These are phyloP conservation scores for Nothobranchius kuhntae DNA, from an alignment of 2,113 vertebrate species.

Conservation along the genomic window DNA sequence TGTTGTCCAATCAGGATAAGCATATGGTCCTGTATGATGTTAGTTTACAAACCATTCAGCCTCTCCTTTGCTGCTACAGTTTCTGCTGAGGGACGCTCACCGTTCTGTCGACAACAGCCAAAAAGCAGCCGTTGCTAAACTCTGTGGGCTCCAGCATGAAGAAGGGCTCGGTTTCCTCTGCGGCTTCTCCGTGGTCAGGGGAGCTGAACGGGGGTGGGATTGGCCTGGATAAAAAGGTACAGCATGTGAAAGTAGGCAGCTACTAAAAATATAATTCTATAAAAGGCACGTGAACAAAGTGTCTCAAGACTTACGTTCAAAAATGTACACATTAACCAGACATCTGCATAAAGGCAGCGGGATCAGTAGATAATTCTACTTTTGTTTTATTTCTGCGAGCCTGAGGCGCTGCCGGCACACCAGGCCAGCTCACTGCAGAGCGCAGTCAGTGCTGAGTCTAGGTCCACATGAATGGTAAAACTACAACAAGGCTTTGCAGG, in stretches of 20 bases:
- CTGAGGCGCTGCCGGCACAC: slow-evolving; percentile 30
- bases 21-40: background rate
- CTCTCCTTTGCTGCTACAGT: background rate
- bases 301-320: background rate
- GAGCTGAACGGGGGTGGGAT: slow-evolving; percentile 67
- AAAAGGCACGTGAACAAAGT: background rate
- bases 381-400: slow-evolving; percentile 47
- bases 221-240: slow-evolving; percentile 67
- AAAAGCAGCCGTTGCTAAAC: slow-evolving; percentile 86
- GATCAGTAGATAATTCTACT: slow-evolving; percentile 17
- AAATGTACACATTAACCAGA: slow-evolving; percentile 10
- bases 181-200: slow-evolving; percentile 34
- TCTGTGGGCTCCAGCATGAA: slow-evolving; percentile 85
- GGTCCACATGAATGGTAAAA: slow-evolving; percentile 10
- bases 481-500: slow-evolving; percentile 19
- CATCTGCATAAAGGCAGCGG: slow-evolving; percentile 22
- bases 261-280: background rate
- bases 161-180: slow-evolving; percentile 65
- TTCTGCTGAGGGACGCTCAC: slow-evolving; percentile 65
- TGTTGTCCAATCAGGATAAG: background rate
- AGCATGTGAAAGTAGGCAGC: background rate
- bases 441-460: slow-evolving; percentile 3
- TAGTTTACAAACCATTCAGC: background rate
- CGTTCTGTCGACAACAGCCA: slow-evolving; percentile 86
- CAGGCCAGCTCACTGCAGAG: slow-evolving; percentile 22